A percentile compares a stretch with the other conserved stretches of the same genome.
Evolutionary conservation across 2,113 vertebrate genomes (phyloP).

Genomic region (Anolis sagrei): DNA sequence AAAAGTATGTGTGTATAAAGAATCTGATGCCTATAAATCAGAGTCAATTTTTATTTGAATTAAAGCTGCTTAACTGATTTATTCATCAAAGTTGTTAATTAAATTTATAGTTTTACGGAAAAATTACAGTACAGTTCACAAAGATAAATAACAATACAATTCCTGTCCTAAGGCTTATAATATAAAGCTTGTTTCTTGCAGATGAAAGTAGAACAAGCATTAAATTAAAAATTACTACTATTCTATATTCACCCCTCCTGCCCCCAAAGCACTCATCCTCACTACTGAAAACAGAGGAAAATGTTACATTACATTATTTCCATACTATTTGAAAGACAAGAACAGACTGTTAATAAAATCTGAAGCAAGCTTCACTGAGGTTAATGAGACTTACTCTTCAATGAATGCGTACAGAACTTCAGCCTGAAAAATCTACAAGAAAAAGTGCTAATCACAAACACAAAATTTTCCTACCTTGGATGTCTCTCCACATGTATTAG

Average conservation of each 20-base stretch:
- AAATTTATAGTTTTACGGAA: not conserved
- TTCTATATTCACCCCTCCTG: not conserved
- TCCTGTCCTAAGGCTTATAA: not conserved
- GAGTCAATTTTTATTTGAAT: not conserved
- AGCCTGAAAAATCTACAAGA: conserved; percentile 15
- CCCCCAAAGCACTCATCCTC: not conserved
- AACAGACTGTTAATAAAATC: not conserved
- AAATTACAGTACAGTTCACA: not conserved
- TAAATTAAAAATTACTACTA: not conserved
- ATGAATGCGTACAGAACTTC: not conserved
- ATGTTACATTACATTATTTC: not conserved
- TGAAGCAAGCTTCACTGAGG: not conserved
- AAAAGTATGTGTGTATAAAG: too few species aligned
- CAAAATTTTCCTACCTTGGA: conserved; percentile 57
- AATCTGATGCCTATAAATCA: not conserved
- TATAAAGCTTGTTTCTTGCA: not conserved
- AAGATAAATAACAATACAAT: not conserved
- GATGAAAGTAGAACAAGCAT: not conserved
- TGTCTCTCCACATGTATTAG: conserved; percentile 53
- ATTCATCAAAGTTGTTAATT: not conserved
- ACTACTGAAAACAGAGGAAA: not conserved
- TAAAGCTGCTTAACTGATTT: not conserved
- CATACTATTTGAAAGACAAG: not conserved
- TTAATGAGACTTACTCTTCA: not conserved
- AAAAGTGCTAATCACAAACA: conserved; percentile 33